Conservation (phyloP, 2,113 vertebrate species). For the rabbit (Oryctolagus cuniculus) region mOryCun1.1 NC_091440.1:32071001-32071500, state of each 20-base stretch:
- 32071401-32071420: neutral
- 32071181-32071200: neutral
- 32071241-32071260: slow-evolving; percentile 19
- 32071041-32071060: slow-evolving; percentile 67
- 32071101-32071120: slow-evolving; percentile 15
- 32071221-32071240: neutral
- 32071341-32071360: slow-evolving; percentile 18
- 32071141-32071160: slow-evolving; percentile 40
- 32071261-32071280: slow-evolving; percentile 3
- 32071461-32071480: neutral
- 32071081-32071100: slow-evolving; percentile 53
- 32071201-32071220: slow-evolving; percentile 13
- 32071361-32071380: neutral
- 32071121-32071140: neutral
- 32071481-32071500: neutral
- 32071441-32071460: slow-evolving; percentile 12
- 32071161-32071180: slow-evolving; percentile 64
- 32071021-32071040: slow-evolving; percentile 76
- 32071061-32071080: slow-evolving; percentile 67
- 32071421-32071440: neutral
- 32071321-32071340: neutral
- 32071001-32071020: slow-evolving; percentile 74
- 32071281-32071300: neutral
- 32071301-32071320: slow-evolving; percentile 27
- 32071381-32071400: neutral